Base-by-base conservation (phyloP, 2,113 vertebrate species). In the Myodes glareolus region DNA sequence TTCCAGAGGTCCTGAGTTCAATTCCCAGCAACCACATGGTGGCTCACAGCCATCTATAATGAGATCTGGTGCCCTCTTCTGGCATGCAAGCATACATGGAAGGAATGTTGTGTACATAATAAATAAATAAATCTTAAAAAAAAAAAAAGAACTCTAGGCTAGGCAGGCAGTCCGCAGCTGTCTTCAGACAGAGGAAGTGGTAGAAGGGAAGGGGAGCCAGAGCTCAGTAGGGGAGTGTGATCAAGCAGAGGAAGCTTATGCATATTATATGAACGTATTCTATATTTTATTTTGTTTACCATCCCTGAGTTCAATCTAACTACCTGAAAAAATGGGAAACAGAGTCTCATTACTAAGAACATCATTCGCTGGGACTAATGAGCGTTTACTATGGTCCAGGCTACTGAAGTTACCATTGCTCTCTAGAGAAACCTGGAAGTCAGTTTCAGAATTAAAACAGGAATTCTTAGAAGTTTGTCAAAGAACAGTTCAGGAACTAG, bases 371-470 rank as follows among this genome's bases (percentile, higher is more conserved):
- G 88, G 61, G 91, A 80, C 14, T 27, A n/a, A 23, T 55, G 36
- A 95, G 52, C 45, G 27, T 84, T 96, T 70, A 76, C 68, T 65
- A 95, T 39, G 33, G 52, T 68, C 10, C 58, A 73, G 55, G 14
- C 88, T n/a, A 68, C 80, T 92, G 63, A 73, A 77, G 25, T 76
- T 88, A 93, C 78, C 45, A 85, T 19, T 75, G 52, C 11, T 96
- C 45, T 92, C 58, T 75, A 78, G 19, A 75, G 92, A 90, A 95
- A 96, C 31, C 73, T 90, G 13, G 14, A 88, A 78, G 36, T 76
- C 67, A 72, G 65, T 88, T 88, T 39, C 36, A 75, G 67, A 93
- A 73, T 77, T 88, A 58, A 92, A 92, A 58, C 47, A 70, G 2
- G 63, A 93, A 93, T 58, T 90, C 80, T 93, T 92, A 72, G 7